phyloP scores from a whole-genome alignment of 2,888 invertebrate genomes.

The Phyto melanocephala region DNA sequence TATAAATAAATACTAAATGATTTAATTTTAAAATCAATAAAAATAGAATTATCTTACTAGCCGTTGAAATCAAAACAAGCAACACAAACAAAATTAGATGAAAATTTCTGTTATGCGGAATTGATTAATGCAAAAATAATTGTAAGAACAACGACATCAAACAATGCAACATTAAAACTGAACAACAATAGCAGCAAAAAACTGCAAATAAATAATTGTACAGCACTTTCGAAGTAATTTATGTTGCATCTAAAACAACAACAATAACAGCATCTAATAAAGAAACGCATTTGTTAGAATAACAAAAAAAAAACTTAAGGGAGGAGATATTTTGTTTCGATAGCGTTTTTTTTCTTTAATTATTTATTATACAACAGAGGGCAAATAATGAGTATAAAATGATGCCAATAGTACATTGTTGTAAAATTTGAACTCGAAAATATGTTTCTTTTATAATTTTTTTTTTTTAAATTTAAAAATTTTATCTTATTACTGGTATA shows the following conservation, averaged over 20 bases:
- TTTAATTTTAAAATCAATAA: constrained; percentile 54
- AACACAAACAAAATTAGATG: constrained; percentile 48
- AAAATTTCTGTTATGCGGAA: constrained; percentile 76
- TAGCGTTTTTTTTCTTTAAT: not conserved
- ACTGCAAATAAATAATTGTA: constrained; percentile 50
- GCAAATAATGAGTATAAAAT: not conserved
- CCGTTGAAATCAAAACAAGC: constrained; percentile 36
- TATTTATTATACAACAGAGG: not conserved
- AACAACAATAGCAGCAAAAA: constrained; percentile 16
- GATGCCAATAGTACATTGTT: too few relatives aligned
- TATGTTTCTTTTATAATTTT: too few relatives aligned
- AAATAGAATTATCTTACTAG: constrained; percentile 50
- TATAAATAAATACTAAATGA: constrained; percentile 59
- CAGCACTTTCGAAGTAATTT: constrained; percentile 46
- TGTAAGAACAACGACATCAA: constrained; percentile 72
- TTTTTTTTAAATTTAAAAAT: too few relatives aligned
- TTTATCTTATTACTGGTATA: too few relatives aligned
- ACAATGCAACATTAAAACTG: constrained; percentile 58
- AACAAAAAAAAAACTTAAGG: constrained; percentile 5
- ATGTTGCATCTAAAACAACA: constrained; percentile 31
- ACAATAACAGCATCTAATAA: not conserved
- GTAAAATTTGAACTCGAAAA: too few relatives aligned
- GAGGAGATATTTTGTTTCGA: not conserved
- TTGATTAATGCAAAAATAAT: constrained; percentile 71
- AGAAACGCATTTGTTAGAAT: constrained; percentile 31